Conservation (phyloP, 2,113 vertebrate species). For the Hemiscyllium ocellatum region DNA sequence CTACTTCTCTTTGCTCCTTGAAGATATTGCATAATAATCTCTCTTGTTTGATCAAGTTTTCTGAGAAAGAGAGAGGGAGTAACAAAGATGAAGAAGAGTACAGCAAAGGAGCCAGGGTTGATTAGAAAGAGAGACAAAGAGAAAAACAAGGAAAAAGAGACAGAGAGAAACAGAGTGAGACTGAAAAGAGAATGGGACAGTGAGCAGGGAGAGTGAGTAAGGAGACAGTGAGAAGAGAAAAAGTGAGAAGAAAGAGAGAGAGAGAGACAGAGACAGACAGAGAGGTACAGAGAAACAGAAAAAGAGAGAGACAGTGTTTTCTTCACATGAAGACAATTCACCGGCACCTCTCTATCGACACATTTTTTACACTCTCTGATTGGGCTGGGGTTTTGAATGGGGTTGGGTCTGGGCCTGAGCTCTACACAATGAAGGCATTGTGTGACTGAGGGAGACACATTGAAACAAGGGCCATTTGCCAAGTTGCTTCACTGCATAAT, state of each 20-base stretch:
- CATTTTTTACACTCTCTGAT: slow-evolving; percentile 66
- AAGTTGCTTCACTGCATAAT: slow-evolving; percentile 57
- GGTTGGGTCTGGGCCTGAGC: not conserved
- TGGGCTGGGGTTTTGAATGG: slow-evolving; percentile 55
- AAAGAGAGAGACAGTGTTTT: not conserved
- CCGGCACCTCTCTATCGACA: slow-evolving; percentile 42
- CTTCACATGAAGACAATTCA: slow-evolving; percentile 42
- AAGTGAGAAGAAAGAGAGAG: not conserved
- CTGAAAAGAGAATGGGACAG: not conserved
- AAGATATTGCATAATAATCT: not conserved
- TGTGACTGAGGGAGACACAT: slow-evolving; percentile 66
- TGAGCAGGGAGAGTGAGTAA: not conserved
- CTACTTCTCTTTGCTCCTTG: not conserved
- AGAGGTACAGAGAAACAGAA: not conserved
- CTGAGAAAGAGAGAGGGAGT: not conserved
- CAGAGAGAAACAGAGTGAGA: not conserved
- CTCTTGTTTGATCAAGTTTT: not conserved
- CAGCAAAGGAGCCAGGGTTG: not conserved
- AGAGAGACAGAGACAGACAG: accelerated
- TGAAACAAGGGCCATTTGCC: slow-evolving; percentile 67
- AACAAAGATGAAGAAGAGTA: not conserved
- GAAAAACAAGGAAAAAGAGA: not conserved
- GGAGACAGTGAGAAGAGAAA: not conserved
- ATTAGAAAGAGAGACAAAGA: not conserved
- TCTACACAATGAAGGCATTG: slow-evolving; percentile 77